phyloP scores from a whole-genome alignment of 2,888 invertebrate genomes.

The Candidula unifasciata region DNA sequence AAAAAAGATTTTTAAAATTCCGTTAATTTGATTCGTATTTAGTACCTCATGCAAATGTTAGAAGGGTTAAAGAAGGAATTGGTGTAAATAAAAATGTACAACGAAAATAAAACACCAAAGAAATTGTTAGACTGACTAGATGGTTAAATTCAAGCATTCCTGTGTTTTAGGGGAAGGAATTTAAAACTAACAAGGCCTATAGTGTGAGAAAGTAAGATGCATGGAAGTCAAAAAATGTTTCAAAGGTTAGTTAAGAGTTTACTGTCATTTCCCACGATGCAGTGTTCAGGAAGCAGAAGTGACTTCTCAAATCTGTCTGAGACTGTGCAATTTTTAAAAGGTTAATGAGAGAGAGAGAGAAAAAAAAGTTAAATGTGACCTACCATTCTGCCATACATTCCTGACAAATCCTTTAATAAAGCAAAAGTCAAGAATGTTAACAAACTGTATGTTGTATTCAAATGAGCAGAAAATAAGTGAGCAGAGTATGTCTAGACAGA shows the following conservation, averaged over 20 bases:
- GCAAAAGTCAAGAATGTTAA: constrained; percentile 1
- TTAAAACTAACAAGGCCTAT: not conserved
- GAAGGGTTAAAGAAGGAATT: not conserved
- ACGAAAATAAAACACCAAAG: not conserved
- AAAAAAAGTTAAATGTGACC: constrained; percentile 39
- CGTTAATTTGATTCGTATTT: too few species aligned
- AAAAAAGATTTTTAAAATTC: too few species aligned
- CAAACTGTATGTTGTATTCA: not conserved
- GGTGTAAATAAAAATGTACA: not conserved
- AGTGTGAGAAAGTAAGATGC: not conserved
- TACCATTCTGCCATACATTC: constrained; percentile 51
- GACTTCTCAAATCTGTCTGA: not conserved
- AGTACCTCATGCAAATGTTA: not conserved
- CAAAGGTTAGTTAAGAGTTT: not conserved
- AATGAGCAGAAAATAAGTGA: not conserved
- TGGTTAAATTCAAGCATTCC: constrained; percentile 15
- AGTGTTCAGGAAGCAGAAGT: not conserved
- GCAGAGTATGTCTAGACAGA: not conserved
- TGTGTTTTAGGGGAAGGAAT: too few species aligned
- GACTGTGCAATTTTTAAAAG: constrained; percentile 6
- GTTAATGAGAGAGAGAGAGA: not conserved
- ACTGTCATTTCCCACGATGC: not conserved
- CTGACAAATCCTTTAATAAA: constrained; percentile 48
- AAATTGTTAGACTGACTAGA: not conserved
- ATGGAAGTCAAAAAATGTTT: not conserved